A percentile compares a stretch with the other conserved stretches of the same genome.
Evolutionary conservation across 1,140 invertebrate species (phyloP).

Genomic region (Drosophila cardini): DNA sequence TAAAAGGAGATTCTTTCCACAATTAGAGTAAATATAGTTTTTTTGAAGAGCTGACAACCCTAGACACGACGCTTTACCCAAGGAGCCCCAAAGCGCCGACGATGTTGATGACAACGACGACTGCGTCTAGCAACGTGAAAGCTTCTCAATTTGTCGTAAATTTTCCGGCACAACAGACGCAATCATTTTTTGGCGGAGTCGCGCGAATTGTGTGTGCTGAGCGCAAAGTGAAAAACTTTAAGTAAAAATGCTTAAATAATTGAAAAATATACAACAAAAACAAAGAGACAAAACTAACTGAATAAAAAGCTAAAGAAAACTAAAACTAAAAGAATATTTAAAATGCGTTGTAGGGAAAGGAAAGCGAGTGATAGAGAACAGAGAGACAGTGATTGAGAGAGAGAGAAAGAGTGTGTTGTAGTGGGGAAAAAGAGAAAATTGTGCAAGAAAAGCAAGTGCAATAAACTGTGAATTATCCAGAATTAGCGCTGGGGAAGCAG

Average conservation of each 20-base stretch:
- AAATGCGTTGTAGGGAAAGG: neutral
- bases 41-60: constrained; percentile 35
- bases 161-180: constrained; percentile 84
- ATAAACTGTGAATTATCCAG: constrained; percentile 81
- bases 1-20: neutral
- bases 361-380: constrained; percentile 1
- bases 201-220: constrained; percentile 47
- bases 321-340: constrained; percentile 17
- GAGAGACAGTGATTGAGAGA: constrained; percentile 20
- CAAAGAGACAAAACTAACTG: constrained; percentile 18
- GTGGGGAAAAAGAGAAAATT: constrained; percentile 46
- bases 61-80: constrained; percentile 13
- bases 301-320: constrained; percentile 36
- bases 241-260: constrained; percentile 31
- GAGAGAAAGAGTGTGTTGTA: neutral
- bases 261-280: neutral
- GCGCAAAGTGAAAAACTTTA: constrained; percentile 51
- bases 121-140: constrained; percentile 64
- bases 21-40: neutral
- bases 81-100: constrained; percentile 38
- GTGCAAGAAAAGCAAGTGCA: constrained; percentile 79
- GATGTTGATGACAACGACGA: constrained; percentile 34
- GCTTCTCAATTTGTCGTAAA: constrained; percentile 82
- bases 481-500: constrained; percentile 55
- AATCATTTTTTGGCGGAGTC: constrained; percentile 67